A percentile compares a stretch with the other conserved stretches of the same genome.
Evolutionary conservation across 2,888 invertebrate species (phyloP).

Genomic region (Caenorhabditis becei): DNA sequence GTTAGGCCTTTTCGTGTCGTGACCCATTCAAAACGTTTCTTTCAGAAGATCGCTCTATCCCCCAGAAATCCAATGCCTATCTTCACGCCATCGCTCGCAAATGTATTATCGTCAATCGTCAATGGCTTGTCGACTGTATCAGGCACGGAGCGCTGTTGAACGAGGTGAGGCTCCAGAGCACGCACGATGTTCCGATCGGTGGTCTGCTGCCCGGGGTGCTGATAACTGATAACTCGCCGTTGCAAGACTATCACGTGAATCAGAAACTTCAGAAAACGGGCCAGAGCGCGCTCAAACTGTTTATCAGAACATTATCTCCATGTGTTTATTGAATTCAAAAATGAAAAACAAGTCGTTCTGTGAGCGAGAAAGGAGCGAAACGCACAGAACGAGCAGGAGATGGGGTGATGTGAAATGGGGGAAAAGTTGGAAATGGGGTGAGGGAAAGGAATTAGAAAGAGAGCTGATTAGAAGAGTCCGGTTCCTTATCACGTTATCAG

Average conservation of each 20-base stretch:
- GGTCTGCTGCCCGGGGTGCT: conserved; percentile 37
- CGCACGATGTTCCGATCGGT: conserved; percentile 30
- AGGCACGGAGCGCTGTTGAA: conserved; percentile 6
- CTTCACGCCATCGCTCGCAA: conserved; percentile 51
- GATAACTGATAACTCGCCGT: conserved; percentile 25
- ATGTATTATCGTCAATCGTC: conserved; percentile 41
- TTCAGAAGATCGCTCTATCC: conserved; percentile 48
- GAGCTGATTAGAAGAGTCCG: no score
- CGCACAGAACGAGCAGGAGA: conserved; percentile 22
- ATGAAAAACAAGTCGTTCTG: conserved; percentile 5
- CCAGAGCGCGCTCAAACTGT: conserved; percentile 22
- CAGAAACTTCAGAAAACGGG: conserved; percentile 1
- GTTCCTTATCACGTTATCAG: no score
- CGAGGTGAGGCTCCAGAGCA: conserved; percentile 18
- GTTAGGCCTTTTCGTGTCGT: conserved; percentile 17
- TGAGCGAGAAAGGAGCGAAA: conserved; percentile 1
- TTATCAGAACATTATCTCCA: conserved; percentile 7
- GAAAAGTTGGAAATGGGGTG: neutral
- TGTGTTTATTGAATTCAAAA: conserved; percentile 1
- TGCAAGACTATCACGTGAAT: conserved; percentile 1
- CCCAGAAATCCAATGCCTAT: conserved; percentile 52
- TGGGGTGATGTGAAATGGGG: conserved; percentile 17
- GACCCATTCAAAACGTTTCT: no score
- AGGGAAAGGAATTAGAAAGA: neutral
- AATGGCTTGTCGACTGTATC: conserved; percentile 61